Evolutionary conservation across 2,797 vertebrate species (phyloP), one percentile per base, ranked within the genome.

Genomic region (Silurus aristotelis): DNA sequence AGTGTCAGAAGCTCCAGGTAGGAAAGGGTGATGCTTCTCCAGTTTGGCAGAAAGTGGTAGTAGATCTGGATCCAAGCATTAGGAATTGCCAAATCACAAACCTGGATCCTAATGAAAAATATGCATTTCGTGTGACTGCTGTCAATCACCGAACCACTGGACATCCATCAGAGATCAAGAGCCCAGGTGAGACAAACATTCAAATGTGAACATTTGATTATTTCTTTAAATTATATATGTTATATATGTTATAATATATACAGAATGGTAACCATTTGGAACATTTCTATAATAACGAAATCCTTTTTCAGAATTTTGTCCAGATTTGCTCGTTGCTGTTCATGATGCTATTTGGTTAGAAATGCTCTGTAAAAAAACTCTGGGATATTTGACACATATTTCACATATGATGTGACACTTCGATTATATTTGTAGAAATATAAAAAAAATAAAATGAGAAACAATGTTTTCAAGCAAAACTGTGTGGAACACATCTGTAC

Each of bases 81-180:
- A 94, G 97, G 2, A 92, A 86, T 82, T 90, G 93, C 81, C 94
- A 92, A 68, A 90, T 97, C 43, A 93, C 93, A 13, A 95, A 93
- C 38, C 90, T 98, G 90, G 96, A 95, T 73, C 97, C 97, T 0
- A 92, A 91, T 0, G 86, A 91, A 75, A 92, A 92, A 58, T 99
- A 97, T 58, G 94, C 94, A 83, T 97, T 99, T 91, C 95, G 96
- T 3, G 88, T 98, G 89, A 92, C 93, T 88, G 96, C 96, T 9
- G 89, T 98, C 88, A 99, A 98, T 91, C 95, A 96, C 90, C 94
- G 92, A 87, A 97, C 96, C 4, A 85, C 93, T 0, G 97, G 97
- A 88, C 90, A 96, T 82, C 96, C 97, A 5, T 99, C 97, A 12
- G 93, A 95, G 88, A 91, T 93, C 89, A 96, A 95, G 93, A 96